These are phyloP conservation scores for Eilema griseolum DNA, from an alignment of 2,888 invertebrate species.

Conservation along the genomic window DNA sequence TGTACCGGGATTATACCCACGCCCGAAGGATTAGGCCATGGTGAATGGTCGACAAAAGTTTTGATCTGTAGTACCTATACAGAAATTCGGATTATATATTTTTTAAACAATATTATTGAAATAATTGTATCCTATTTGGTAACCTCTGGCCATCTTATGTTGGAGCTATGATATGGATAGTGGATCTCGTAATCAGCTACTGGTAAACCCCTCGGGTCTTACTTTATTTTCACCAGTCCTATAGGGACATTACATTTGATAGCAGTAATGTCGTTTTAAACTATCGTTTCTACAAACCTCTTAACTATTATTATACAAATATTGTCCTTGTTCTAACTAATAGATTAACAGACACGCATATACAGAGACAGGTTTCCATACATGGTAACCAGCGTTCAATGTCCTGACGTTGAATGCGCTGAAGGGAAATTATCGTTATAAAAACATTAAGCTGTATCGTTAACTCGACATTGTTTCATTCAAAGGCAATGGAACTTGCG, in stretches of 20 bases:
- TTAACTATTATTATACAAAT: conserved; percentile 15
- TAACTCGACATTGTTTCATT: conserved; percentile 34
- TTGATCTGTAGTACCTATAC: no score
- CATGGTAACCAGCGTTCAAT: conserved; percentile 21
- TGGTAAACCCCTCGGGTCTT: neutral
- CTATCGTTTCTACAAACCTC: no score
- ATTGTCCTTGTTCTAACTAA: conserved; percentile 35
- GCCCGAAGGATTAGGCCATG: no score
- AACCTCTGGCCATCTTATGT: no score
- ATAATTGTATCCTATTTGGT: no score
- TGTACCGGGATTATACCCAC: no score
- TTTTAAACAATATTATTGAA: no score
- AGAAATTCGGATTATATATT: no score
- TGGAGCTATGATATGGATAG: neutral
- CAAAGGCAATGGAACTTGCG: conserved; percentile 23
- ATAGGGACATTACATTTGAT: neutral
- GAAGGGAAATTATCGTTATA: conserved; percentile 27
- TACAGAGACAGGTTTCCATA: conserved; percentile 29
- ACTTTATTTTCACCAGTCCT: neutral
- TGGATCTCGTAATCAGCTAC: no score
- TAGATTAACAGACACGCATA: conserved; percentile 25
- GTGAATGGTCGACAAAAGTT: no score
- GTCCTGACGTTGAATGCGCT: conserved; percentile 11
- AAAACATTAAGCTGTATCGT: conserved; percentile 38
- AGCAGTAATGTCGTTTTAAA: no score